Base-by-base conservation (phyloP, 2,888 invertebrate genomes). In the Shargacucullia verbasci region DNA sequence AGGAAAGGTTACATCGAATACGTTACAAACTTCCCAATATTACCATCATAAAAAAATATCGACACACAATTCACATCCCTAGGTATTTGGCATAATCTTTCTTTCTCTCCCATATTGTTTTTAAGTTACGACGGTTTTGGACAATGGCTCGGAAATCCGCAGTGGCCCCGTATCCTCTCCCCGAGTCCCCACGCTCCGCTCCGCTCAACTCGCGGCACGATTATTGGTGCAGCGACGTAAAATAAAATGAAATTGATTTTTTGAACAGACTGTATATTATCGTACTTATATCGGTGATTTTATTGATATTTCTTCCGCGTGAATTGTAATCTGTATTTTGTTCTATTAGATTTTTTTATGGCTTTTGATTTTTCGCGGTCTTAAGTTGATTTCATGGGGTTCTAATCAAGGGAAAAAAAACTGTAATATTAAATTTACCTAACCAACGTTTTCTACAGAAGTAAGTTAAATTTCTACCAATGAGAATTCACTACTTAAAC, bases 41-140 rank as follows among this genome's bases (percentile, higher is more conserved):
- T 1, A 13, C 14, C 20, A 4, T 20, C 20, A 20, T 20, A 29
- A 29, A 10, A 20, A 63, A 7, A 40, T 20, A 12, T 38, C 20
- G 40, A 33, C 13, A 39, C 4, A 2, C 2, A 15, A 29, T 25
- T 4, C 54, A 41, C 71, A 59, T 41, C 68, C 56, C 64, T 61
- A 60, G 54, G 62, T 64, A 76, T 77, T 82, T 68, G 78, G 67
- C 81, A 78, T 81, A 82, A 80, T 79, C 79, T 70, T 72, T 70
- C 77, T 67, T 73, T 70, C 70, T 70, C 75, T 56, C 66, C 85
- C 87, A 88, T 89, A 90, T 89, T 90, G 90, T 89, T 90, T 88
- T 87, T 86, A 88, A 89, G 84, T 88, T 88, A 88, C 84, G 86
- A 84, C 87, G 82, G 81, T 81, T 86, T 87, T 85, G 87, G 83